Evolutionary conservation across 2,113 vertebrate genomes (phyloP).

Genomic region (Hippopotamus amphibius): DNA sequence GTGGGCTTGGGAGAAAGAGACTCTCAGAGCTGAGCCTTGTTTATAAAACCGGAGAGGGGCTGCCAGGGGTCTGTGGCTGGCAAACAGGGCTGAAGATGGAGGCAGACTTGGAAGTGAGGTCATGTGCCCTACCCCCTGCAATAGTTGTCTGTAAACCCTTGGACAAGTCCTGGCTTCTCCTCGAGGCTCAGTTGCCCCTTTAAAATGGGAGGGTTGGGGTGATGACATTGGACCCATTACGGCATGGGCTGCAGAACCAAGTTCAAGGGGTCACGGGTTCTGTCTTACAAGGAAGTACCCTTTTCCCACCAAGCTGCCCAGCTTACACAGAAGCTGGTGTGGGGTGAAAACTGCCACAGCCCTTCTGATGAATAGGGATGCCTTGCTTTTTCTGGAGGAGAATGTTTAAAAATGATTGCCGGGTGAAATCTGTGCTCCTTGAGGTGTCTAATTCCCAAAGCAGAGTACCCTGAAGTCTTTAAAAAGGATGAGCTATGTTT

Average conservation of each 20-base stretch:
- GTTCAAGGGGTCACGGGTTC: not conserved
- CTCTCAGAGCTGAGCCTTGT: constrained; percentile 54
- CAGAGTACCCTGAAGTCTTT: not conserved
- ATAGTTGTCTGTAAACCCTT: not conserved
- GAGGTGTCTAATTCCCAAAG: not conserved
- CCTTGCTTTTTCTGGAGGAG: not conserved
- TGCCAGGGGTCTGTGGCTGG: not conserved
- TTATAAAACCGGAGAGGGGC: not conserved
- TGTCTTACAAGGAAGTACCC: too few relatives aligned
- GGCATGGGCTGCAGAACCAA: not conserved
- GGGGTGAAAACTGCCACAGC: not conserved
- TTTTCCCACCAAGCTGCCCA: not conserved
- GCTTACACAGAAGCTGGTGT: not conserved
- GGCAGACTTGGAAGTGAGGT: not conserved
- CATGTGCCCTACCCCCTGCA: rapidly evolving
- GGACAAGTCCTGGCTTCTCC: not conserved
- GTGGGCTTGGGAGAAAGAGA: constrained; percentile 55
- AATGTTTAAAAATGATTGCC: not conserved
- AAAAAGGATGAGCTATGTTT: not conserved
- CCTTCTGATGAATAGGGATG: not conserved
- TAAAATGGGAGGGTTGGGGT: not conserved
- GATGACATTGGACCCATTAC: not conserved
- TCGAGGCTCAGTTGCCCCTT: not conserved
- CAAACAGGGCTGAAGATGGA: not conserved
- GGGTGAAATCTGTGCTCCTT: not conserved